A percentile compares a stretch with the other conserved stretches of the same genome.
These are phyloP conservation scores for Anthoscopus minutus DNA, from an alignment of 2,113 vertebrate species.

Conservation along the genomic window DNA sequence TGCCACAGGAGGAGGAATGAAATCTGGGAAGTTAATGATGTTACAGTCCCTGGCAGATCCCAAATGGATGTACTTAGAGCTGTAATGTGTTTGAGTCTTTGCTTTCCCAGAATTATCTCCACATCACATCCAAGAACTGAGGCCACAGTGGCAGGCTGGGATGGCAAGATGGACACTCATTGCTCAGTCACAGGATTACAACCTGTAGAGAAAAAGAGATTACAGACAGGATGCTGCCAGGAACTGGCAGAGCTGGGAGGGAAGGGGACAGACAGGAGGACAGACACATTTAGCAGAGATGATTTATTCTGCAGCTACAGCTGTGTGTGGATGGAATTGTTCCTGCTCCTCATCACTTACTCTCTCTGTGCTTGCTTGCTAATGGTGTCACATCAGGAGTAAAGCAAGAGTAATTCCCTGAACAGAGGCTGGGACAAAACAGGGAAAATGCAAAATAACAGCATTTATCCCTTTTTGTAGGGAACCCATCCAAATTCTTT, in stretches of 20 bases:
- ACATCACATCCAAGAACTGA: background rate
- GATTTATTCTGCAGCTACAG: background rate
- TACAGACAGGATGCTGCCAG: background rate
- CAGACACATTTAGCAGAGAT: background rate
- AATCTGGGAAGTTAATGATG: background rate
- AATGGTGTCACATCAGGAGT: background rate
- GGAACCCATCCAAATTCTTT: background rate
- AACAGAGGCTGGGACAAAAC: background rate
- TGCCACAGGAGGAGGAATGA: background rate
- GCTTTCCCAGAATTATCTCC: constrained; percentile 16
- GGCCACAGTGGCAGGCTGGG: background rate
- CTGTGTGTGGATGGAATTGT: background rate
- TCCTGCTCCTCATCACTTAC: background rate
- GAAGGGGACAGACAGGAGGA: background rate
- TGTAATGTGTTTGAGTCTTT: background rate
- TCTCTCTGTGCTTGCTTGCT: background rate
- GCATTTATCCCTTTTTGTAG: background rate
- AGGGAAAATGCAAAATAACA: background rate
- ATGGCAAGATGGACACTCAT: constrained; percentile 29
- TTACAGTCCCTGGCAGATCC: background rate
- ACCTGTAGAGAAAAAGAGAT: background rate
- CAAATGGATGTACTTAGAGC: constrained; percentile 14
- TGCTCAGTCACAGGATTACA: background rate
- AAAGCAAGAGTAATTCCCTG: background rate
- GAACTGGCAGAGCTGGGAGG: background rate